Conservation (phyloP, 2,888 invertebrate genomes). For the Thalpophila matura region DNA sequence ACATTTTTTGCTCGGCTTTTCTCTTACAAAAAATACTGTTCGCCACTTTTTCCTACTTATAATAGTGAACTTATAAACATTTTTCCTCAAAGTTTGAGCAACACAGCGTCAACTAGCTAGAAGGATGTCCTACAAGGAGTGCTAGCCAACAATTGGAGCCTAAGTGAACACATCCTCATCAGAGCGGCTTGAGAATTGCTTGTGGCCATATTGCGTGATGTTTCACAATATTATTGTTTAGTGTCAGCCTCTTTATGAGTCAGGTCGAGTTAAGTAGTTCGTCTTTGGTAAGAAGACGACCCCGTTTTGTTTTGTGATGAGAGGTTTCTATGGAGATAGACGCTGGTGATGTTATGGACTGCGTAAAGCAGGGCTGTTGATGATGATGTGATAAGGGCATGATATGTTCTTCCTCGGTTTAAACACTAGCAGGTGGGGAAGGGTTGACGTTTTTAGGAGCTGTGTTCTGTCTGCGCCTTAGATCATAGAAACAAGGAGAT, state of each 20-base stretch:
- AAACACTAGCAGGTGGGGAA: not conserved
- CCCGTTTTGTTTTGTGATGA: constrained; percentile 19
- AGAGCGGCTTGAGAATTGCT: constrained; percentile 77
- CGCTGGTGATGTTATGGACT: too few species aligned
- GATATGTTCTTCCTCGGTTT: too few species aligned
- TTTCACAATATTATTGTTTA: constrained; percentile 62
- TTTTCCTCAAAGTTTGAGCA: constrained; percentile 73
- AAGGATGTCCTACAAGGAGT: constrained; percentile 82
- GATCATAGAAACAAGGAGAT: too few species aligned
- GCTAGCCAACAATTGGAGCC: constrained; percentile 86
- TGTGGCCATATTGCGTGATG: constrained; percentile 64
- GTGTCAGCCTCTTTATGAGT: constrained; percentile 52
- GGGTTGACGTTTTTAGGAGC: too few species aligned
- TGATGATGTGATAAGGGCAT: too few species aligned
- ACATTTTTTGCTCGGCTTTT: too few species aligned
- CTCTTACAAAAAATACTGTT: too few species aligned
- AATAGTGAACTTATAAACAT: too few species aligned
- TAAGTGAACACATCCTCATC: constrained; percentile 90
- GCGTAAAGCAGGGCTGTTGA: not conserved
- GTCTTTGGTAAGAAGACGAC: constrained; percentile 21
- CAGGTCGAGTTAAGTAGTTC: constrained; percentile 47
- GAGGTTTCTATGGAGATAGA: not conserved
- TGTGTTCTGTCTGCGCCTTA: too few species aligned
- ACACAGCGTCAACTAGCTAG: constrained; percentile 68
- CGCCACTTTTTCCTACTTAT: too few species aligned